A percentile compares a stretch with the other conserved stretches of the same genome.
Evolutionary conservation across 2,113 vertebrate species (phyloP).

Genomic region (Candoia aspera): DNA sequence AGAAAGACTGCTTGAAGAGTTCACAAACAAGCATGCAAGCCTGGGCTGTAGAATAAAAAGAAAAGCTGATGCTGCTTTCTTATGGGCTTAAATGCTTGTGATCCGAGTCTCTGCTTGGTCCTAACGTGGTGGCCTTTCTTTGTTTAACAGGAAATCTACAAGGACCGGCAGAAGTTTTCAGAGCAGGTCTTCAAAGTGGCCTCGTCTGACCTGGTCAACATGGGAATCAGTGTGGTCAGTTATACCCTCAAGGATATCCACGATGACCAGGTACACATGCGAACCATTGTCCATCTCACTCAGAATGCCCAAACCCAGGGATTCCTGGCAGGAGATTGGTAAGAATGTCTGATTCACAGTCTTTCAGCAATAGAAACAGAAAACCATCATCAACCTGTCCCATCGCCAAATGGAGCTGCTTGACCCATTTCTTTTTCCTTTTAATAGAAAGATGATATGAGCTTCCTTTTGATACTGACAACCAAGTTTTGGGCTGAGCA

Average conservation of each 20-base stretch:
- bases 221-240: slow-evolving; percentile 95
- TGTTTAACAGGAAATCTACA: slow-evolving; percentile 87
- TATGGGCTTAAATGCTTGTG: background rate
- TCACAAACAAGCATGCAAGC: background rate
- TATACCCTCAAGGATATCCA: slow-evolving; percentile 96
- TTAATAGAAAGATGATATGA: background rate
- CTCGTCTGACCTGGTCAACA: slow-evolving; percentile 94
- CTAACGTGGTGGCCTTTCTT: background rate
- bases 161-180: slow-evolving; percentile 95
- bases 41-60: background rate
- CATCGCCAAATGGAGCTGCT: background rate
- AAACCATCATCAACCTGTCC: too few species aligned
- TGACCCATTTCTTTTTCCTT: background rate
- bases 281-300: background rate
- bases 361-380: background rate
- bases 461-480: background rate
- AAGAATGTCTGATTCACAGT: background rate
- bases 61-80: background rate
- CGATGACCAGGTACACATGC: slow-evolving; percentile 84
- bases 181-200: slow-evolving; percentile 95
- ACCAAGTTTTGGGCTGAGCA: background rate
- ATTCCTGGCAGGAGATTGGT: background rate
- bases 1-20: background rate
- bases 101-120: background rate
- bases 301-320: fast-evolving